Evolutionary conservation across 2,888 invertebrate genomes (phyloP), one percentile per base, ranked within the genome.

Genomic region (Helleia helle): DNA sequence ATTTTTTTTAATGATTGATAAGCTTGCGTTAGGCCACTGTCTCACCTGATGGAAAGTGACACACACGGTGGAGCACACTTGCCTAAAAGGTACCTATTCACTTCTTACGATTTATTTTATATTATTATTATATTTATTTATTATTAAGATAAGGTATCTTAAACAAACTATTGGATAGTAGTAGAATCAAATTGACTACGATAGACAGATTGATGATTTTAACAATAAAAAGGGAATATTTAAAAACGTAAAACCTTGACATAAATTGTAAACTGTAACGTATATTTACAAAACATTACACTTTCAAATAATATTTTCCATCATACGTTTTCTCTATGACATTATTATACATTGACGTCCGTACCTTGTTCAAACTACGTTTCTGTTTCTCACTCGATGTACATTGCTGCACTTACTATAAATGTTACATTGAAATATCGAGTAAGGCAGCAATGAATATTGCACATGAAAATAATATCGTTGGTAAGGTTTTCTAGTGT

Each of bases 301-400:
- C 8, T 34, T 22, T 11, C 12, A 22, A 22, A 7, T 11, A 34
- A 34, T 31, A 34, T 12, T 22, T 13, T 12, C 12, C 18, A 11
- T 18, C 18, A 11, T 34, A n/a, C n/a, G 12, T 34, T 34, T 12
- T 11, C 34, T 11, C 26, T 18, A 39, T 30, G 39, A 37, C 39
- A 36, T 44, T 44, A 46, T 43, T 36, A 29, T 49, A 44, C 34
- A 39, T 49, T 62, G 64, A 68, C 60, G 63, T 22, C 4, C 7
- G 8, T 12, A 12, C 12, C 2, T 34, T 17, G 13, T 11, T 56
- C 50, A 50, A 13, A 22, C 11, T 11, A 25, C 27, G 37, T 27
- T 4, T 11, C n/a, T 24, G 11, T n/a, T n/a, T n/a, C n/a, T n/a
- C n/a, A n/a, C n/a, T n/a, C 15, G 0, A 0, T 12, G 17, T 48